These are phyloP conservation scores for Gallinago nigripennis DNA, from an alignment of 2,797 vertebrate species.

Conservation along the genomic window DNA sequence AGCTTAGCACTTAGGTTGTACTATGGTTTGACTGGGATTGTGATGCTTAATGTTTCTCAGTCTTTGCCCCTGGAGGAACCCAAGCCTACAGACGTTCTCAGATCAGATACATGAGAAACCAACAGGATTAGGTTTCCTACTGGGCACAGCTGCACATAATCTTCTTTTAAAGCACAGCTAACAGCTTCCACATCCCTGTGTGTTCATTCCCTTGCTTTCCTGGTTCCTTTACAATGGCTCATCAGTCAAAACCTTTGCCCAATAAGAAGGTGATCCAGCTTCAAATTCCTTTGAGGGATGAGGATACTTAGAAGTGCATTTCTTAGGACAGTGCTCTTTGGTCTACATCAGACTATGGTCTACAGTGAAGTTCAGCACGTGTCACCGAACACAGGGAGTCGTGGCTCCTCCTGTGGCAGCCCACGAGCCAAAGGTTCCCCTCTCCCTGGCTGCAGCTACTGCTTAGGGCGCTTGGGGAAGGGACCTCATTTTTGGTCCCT, in stretches of 20 bases:
- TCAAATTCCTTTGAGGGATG: background rate
- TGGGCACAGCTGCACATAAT: background rate
- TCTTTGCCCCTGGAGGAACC: background rate
- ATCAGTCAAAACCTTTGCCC: background rate
- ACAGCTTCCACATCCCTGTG: background rate
- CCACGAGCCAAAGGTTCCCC: background rate
- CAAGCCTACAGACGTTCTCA: background rate
- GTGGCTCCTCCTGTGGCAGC: background rate
- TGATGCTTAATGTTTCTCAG: background rate
- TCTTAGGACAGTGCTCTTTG: background rate
- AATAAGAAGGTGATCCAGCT: background rate
- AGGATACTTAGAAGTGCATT: background rate
- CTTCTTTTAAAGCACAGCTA: background rate
- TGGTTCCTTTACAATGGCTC: background rate
- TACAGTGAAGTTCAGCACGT: background rate
- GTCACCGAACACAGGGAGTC: fast-evolving
- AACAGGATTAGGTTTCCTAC: background rate
- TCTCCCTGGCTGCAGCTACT: background rate
- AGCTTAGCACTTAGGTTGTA: background rate
- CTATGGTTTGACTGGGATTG: background rate
- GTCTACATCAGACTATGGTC: background rate
- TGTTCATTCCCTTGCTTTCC: background rate
- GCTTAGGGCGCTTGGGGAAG: background rate
- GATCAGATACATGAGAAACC: background rate
- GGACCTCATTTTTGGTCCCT: background rate